Conservation (phyloP, 1,140 invertebrate species). For the Drosophila santomea region DNA sequence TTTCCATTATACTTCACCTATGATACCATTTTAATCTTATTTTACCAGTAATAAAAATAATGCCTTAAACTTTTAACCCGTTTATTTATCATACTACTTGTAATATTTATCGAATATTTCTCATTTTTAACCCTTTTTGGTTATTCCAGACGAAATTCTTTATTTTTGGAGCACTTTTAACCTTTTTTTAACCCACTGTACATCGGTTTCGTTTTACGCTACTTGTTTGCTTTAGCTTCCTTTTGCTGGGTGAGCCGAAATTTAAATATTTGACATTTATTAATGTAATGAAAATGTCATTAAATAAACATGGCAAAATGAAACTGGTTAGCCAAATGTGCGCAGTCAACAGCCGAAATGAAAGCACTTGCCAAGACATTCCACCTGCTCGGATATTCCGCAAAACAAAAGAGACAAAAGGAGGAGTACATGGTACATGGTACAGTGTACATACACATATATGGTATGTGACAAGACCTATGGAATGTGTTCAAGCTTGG, state of each 20-base stretch:
- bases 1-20: no score
- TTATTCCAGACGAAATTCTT: not conserved
- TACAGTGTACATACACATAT: constrained; percentile 5
- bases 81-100: not conserved
- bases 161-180: not conserved
- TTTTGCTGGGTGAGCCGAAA: constrained; percentile 63
- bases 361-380: constrained; percentile 39
- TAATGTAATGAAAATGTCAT: constrained; percentile 78
- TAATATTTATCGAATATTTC: no score
- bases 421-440: not conserved
- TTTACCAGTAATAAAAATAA: no score
- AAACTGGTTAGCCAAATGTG: constrained; percentile 63
- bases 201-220: constrained; percentile 27
- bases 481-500: constrained; percentile 24
- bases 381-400: constrained; percentile 17
- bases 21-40: no score
- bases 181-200: constrained; percentile 28
- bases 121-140: no score
- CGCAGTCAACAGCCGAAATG: constrained; percentile 39
- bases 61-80: no score
- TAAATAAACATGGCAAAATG: constrained; percentile 72
- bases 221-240: constrained; percentile 33
- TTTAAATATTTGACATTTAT: constrained; percentile 82
- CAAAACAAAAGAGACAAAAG: not conserved
- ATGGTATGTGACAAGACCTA: constrained; percentile 45